Base-by-base conservation (phyloP, 2,113 vertebrate genomes). In the human region DNA sequence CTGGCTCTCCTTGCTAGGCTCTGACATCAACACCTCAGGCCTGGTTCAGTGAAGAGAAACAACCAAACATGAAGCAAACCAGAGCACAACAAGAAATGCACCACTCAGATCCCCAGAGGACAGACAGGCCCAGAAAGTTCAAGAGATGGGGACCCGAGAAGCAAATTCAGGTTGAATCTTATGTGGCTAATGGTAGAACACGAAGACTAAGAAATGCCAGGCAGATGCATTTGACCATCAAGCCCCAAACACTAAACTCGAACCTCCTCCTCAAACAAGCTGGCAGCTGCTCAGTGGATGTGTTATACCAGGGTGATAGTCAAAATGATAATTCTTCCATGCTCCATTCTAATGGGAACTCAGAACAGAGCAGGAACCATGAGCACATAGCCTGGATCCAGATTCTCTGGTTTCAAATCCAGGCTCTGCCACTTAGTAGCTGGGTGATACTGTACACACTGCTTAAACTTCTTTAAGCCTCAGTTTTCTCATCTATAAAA, bases 171-270 rank as follows among this genome's bases (percentile, higher is more conserved):
- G 45, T 45, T 61, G 86, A 22, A 40, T 64, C 45, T 68, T 22
- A 4, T 3, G 40, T 32, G 30, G 50, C n/a, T 9, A 18, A 22
- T 2, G 35, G 48, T 13, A 86, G 55, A n/a, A 57, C 0, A 0
- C 2, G 5, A 43, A 45, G 68, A 32, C 64, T 27, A 35, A 83
- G 84, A 79, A 73, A 66, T 8, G 27, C 20, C 3, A 14, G 78
- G n/a, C 83, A 9, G 52, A 32, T 22, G 23, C 27, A 20, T 11
- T 0, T 32, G 72, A 52, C 57, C 35, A 6, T 81, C 52, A n/a
- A 89, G n/a, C 18, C 40, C 79, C 35, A 23, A 72, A 48, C 27
- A 22, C 11, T 12, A 64, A 76, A 6, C 83, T 25, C 68, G 68
- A 32, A 64, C 4, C 32, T 75, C 48, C 38, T 43, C 66, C 35